Evolutionary conservation across 2,888 invertebrate species (phyloP), one percentile per base, ranked within the genome.

Genomic region (Tiliacea citrago): DNA sequence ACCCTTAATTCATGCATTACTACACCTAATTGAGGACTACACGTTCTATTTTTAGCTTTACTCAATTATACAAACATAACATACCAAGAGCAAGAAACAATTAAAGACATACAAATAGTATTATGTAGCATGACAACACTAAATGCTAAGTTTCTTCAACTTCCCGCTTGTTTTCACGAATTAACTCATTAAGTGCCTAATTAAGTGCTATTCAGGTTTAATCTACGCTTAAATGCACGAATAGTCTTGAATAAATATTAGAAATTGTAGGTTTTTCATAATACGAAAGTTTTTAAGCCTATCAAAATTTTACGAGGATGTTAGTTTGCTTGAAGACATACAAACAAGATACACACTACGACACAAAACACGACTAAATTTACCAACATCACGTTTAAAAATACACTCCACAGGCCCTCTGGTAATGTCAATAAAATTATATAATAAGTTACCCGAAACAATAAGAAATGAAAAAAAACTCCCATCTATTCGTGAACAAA

Each of bases 111-210:
- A 58, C 68, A 77, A 77, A 51, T 47, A 35, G 39, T 13, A 29
- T 51, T 45, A 39, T 55, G 53, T 39, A 39, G 75, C 62, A 42
- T 29, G 63, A 35, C 57, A 74, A 49, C 42, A 49, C 10, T n/a
- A 29, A 58, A 79, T 16, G 45, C 70, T 45, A 77, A 77, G 61
- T 77, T 81, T 66, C 61, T 66, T 81, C 75, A 81, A 53, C 76
- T 81, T 78, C 63, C 62, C 24, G 60, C 16, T 8, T 53, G 16
- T 51, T 57, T 67, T 75, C 49, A 62, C 61, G 53, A 62, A 78
- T 75, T 67, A 66, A 24, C 66, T 57, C 65, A 67, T 75, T n/a
- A 75, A 47, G 12, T 21, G 39, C n/a, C 21, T 74, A 75, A 75
- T 61, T 63, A 67, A 16, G 35, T 65, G 53, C 18, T 62, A n/a